Conservation (phyloP, 2,888 invertebrate genomes). For the Eupithecia tripunctaria region DNA sequence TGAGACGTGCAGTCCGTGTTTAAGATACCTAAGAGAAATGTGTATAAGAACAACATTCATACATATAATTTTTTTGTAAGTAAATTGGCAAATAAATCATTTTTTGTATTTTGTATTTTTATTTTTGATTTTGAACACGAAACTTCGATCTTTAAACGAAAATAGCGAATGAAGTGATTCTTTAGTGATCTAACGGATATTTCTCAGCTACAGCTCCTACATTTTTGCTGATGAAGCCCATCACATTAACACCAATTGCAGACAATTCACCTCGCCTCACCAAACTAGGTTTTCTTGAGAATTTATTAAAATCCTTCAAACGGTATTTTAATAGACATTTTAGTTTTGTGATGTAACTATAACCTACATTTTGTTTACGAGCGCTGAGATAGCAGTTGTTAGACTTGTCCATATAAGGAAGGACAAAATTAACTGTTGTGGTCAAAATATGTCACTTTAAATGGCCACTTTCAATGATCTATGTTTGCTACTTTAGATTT, state of each 20-base stretch:
- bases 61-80: no score
- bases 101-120: no score
- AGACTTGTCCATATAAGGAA: slow-evolving; percentile 25
- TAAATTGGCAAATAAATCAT: no score
- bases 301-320: slow-evolving; percentile 35
- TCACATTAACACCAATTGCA: slow-evolving; percentile 18
- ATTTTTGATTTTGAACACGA: no score
- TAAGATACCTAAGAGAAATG: no score
- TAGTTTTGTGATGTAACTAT: slow-evolving; percentile 39
- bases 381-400: slow-evolving; percentile 27
- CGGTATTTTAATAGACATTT: slow-evolving; percentile 30
- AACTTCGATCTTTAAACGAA: no score
- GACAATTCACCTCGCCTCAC: slow-evolving; percentile 7
- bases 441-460: slow-evolving; percentile 19
- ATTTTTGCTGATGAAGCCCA: background rate
- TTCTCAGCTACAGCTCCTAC: slow-evolving; percentile 7
- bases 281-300: slow-evolving; percentile 19
- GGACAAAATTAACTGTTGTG: slow-evolving; percentile 20
- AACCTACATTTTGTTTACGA: slow-evolving; percentile 36
- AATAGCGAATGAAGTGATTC: background rate
- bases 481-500: slow-evolving; percentile 10
- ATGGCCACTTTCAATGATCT: slow-evolving; percentile 16
- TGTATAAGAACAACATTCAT: no score
- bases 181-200: background rate
- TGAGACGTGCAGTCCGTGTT: no score